Conservation (phyloP, 2,888 invertebrate genomes). For the Eumacrocentrus americanus region DNA sequence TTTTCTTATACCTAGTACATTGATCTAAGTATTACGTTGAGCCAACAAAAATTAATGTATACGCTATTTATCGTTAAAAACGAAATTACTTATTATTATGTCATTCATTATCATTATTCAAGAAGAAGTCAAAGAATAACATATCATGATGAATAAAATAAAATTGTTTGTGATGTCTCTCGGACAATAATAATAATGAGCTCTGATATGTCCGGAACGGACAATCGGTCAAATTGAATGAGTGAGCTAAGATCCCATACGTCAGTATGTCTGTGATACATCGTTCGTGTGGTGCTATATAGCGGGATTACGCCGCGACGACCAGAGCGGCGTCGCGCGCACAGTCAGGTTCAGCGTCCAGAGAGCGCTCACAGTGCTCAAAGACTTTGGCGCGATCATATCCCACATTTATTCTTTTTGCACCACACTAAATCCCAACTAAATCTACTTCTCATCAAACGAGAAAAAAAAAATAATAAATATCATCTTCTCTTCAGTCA, state of each 20-base stretch:
- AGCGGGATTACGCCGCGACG: conserved; percentile 1
- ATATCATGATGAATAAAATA: background rate
- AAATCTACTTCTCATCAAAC: too few species aligned
- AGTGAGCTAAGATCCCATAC: conserved; percentile 1
- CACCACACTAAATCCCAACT: too few species aligned
- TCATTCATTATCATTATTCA: background rate
- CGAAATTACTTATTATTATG: too few species aligned
- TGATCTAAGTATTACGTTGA: background rate
- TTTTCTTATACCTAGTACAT: background rate
- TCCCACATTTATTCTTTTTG: conserved; percentile 4
- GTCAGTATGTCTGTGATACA: background rate
- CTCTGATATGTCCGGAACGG: conserved; percentile 4
- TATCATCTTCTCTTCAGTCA: too few species aligned
- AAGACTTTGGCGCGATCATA: conserved; percentile 24
- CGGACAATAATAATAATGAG: conserved; percentile 4
- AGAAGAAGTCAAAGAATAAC: background rate
- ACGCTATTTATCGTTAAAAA: too few species aligned
- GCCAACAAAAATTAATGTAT: too few species aligned
- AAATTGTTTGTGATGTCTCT: background rate
- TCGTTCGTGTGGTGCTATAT: background rate
- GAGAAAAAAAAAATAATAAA: too few species aligned
- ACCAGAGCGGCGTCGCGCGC: conserved; percentile 15
- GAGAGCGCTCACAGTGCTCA: conserved; percentile 22
- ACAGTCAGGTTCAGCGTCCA: conserved; percentile 10
- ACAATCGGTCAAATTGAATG: conserved; percentile 13